Evolutionary conservation across 2,113 vertebrate species (phyloP).

Genomic region (Tauraco erythrolophus): DNA sequence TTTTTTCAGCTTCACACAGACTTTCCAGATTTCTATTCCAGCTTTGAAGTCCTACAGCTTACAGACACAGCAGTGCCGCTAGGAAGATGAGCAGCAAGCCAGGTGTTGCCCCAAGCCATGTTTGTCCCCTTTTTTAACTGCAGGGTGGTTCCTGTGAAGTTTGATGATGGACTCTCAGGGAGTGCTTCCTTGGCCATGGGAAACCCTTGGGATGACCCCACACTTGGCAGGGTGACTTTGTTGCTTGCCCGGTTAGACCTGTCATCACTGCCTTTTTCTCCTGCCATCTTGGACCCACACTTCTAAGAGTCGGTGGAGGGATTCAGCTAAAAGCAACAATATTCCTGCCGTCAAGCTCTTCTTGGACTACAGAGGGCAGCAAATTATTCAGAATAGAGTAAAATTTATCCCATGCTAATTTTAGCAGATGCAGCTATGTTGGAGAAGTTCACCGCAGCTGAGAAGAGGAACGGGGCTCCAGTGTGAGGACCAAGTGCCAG

Average conservation of each 20-base stretch:
- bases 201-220: not conserved
- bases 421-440: not conserved
- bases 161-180: accelerated
- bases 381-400: not conserved
- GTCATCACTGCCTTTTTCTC: not conserved
- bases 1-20: not conserved
- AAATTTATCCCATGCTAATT: not conserved
- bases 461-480: not conserved
- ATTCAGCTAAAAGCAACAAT: not conserved
- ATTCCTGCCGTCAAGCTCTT: not conserved
- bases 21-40: not conserved
- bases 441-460: not conserved
- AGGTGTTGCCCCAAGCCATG: not conserved
- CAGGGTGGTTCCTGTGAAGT: not conserved
- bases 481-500: not conserved
- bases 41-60: not conserved
- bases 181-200: not conserved
- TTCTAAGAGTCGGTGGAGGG: not conserved
- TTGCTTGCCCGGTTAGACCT: not conserved
- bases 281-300: accelerated
- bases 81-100: not conserved
- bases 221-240: not conserved
- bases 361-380: constrained; percentile 32
- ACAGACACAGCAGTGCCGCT: not conserved
- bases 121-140: not conserved